phyloP scores from a whole-genome alignment of 2,888 invertebrate genomes.

The Hoplodrina ambigua region DNA sequence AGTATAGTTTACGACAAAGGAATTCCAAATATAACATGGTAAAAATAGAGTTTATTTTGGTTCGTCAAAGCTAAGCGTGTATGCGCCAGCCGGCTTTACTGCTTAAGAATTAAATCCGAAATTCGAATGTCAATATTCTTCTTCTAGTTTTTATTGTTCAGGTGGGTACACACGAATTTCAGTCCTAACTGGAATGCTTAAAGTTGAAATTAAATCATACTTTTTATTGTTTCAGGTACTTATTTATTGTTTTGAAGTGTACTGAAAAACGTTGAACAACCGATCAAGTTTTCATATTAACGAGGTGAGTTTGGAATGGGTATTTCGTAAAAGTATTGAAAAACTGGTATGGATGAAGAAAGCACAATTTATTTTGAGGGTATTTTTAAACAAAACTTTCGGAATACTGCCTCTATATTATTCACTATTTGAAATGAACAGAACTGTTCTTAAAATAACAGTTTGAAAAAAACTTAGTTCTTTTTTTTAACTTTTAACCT shows the following conservation, averaged over 20 bases:
- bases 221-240: slow-evolving; percentile 59
- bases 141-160: slow-evolving; percentile 20
- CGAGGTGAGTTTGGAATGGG: slow-evolving; percentile 52
- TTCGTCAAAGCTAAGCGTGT: slow-evolving; percentile 8
- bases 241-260: slow-evolving; percentile 50
- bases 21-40: slow-evolving; percentile 8
- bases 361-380: background rate
- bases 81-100: slow-evolving; percentile 26
- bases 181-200: rapidly evolving
- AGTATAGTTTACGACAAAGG: slow-evolving; percentile 33
- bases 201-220: slow-evolving; percentile 27
- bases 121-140: slow-evolving; percentile 52
- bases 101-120: slow-evolving; percentile 39
- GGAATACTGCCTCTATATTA: background rate
- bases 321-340: slow-evolving; percentile 19
- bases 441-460: background rate
- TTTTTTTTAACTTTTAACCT: background rate
- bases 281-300: slow-evolving; percentile 49
- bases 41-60: slow-evolving; percentile 29
- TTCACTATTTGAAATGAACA: background rate
- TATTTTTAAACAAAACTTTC: background rate
- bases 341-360: background rate
- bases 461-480: too few relatives aligned
- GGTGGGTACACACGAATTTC: slow-evolving; percentile 15
- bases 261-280: slow-evolving; percentile 27